Evolutionary conservation across 2,113 vertebrate species (phyloP), one percentile per base, ranked within the genome.

Genomic region (Amphiprion ocellaris): DNA sequence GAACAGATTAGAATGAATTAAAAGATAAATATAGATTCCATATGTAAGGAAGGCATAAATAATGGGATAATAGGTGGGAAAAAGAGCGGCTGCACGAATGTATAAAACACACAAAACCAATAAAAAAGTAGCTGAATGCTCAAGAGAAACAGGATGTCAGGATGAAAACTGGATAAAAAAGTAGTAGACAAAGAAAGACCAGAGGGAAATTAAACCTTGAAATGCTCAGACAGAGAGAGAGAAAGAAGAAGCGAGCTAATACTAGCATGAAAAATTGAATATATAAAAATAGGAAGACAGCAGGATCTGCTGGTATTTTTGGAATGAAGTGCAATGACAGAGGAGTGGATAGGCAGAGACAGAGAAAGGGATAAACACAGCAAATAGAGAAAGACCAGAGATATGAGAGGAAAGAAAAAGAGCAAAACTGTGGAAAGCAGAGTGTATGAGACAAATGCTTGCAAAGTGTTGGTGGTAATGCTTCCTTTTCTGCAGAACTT

Each of bases 181-280:
- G 37, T 77, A 77, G 77, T 70, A 65, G 64, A 75, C 16, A 24
- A 56, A 37, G 69, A 37, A 46, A 37, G 9, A 63, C 81, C 67
- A 24, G 70, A 41, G 78, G 78, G 81, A 89, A 85, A 79, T 84
- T 79, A 87, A 77, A 70, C 41, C 26, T 71, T 61, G 33, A 56
- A 81, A 75, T 17, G 26, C 16, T 64, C 5, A 52, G 53, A 41
- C 49, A n/a, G 58, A 60, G 19, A 52, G 19, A 30, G 4, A 8
- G 17, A 69, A 12, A 4, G 16, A 19, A 41, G 63, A 58, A 53
- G 56, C 44, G 44, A 78, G 69, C 10, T 55, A n/a, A 6, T 58
- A 24, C 1, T 39, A 10, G 50, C 37, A 49, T 59, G 2, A 65
- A 69, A 74, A 24, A 68, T 26, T 68, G 19, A 74, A 53, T 76